phyloP scores from a whole-genome alignment of 2,888 invertebrate species.

The Dynastes tityus region DNA sequence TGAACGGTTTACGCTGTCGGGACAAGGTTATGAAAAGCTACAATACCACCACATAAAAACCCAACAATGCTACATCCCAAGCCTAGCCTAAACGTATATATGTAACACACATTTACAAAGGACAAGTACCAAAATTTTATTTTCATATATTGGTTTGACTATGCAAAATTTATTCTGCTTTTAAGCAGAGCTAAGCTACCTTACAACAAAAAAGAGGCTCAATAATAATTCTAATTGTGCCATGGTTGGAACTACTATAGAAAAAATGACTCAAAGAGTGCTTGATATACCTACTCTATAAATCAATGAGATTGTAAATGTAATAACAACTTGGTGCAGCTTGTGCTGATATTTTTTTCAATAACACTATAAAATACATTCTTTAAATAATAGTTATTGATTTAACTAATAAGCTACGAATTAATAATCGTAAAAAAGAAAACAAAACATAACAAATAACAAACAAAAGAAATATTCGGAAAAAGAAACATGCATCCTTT shows the following conservation, averaged over 20 bases:
- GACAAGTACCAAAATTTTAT: constrained; percentile 28
- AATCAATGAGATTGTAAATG: constrained; percentile 12
- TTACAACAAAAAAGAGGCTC: background rate
- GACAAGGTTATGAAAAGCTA: constrained; percentile 68
- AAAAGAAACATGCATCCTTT: constrained; percentile 34
- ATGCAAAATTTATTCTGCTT: constrained; percentile 14
- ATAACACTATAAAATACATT: constrained; percentile 34
- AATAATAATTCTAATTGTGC: constrained; percentile 31
- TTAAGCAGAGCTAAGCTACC: background rate
- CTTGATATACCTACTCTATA: constrained; percentile 26
- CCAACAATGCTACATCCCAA: constrained; percentile 62
- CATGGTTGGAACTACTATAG: constrained; percentile 26
- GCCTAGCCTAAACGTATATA: constrained; percentile 62
- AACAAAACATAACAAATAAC: constrained; percentile 44
- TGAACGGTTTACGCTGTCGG: constrained; percentile 67
- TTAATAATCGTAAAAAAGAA: constrained; percentile 11
- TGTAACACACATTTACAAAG: constrained; percentile 31
- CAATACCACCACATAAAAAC: constrained; percentile 66
- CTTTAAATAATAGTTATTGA: constrained; percentile 10
- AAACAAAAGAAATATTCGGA: constrained; percentile 15
- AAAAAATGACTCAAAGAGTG: constrained; percentile 20
- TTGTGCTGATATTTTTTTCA: constrained; percentile 23
- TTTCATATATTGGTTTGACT: background rate
- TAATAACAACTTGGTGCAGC: constrained; percentile 27
- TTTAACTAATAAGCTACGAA: constrained; percentile 33